Evolutionary conservation across 2,888 invertebrate genomes (phyloP).

Genomic region (Eremobia ochroleuca): DNA sequence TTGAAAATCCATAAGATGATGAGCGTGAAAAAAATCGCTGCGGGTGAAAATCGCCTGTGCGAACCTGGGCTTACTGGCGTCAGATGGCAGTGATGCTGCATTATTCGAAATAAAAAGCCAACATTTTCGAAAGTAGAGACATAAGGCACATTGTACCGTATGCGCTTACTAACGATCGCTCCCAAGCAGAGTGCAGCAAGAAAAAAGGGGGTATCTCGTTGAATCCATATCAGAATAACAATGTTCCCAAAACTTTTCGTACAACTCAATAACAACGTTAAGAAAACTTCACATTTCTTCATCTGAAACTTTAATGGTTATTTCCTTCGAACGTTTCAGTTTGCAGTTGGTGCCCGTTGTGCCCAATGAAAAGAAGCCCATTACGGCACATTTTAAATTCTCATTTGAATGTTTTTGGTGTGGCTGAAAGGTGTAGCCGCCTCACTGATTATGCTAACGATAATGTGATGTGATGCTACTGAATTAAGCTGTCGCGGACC

Average conservation of each 20-base stretch:
- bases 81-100: neutral
- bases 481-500: conserved; percentile 61
- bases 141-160: neutral
- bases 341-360: conserved; percentile 41
- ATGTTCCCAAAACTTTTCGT: conserved; percentile 42
- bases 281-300: conserved; percentile 59
- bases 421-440: conserved; percentile 71
- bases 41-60: neutral
- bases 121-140: neutral
- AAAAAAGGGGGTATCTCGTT: conserved; percentile 23
- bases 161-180: conserved; percentile 17
- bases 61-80: neutral
- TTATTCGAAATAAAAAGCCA: neutral
- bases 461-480: conserved; percentile 73
- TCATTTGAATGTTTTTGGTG: conserved; percentile 72
- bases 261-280: conserved; percentile 58
- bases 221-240: conserved; percentile 47
- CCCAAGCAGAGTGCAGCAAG: neutral
- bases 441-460: conserved; percentile 81
- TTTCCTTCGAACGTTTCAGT: conserved; percentile 48
- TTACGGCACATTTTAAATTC: conserved; percentile 74
- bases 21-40: neutral
- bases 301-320: conserved; percentile 61
- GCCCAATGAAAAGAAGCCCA: conserved; percentile 74
- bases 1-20: neutral